phyloP scores from a whole-genome alignment of 2,797 vertebrate genomes.

The Eupleurogrammus muticus region DNA sequence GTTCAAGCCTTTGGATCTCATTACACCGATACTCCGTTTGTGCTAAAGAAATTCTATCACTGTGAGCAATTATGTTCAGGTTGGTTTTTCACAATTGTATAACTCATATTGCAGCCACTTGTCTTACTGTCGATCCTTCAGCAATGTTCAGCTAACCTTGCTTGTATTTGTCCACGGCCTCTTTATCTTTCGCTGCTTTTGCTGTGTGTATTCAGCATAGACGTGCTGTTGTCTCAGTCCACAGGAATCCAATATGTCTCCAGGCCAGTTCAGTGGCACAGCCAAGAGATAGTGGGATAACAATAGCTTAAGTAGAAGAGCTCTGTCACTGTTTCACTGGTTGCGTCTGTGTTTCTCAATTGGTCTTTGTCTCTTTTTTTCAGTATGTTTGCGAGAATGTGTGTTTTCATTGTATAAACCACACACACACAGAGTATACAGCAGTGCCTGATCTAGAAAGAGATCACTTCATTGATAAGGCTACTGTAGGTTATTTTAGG shows the following conservation, averaged over 20 bases:
- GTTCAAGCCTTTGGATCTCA: conserved; percentile 76
- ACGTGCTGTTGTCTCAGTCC: conserved; percentile 36
- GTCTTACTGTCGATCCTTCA: conserved; percentile 35
- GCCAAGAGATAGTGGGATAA: conserved; percentile 56
- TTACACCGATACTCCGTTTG: conserved; percentile 71
- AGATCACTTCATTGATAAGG: conserved; percentile 71
- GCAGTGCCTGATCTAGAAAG: conserved; percentile 55
- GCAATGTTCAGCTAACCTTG: conserved; percentile 54
- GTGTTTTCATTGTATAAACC: conserved; percentile 33
- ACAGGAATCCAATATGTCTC: conserved; percentile 50
- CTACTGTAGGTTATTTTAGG: conserved; percentile 43
- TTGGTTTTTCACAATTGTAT: conserved; percentile 60
- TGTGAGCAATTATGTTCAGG: conserved; percentile 67
- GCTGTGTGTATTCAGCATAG: conserved; percentile 48
- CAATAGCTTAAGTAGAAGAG: conserved; percentile 27
- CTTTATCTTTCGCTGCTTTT: conserved; percentile 44
- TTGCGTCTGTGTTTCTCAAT: conserved; percentile 39
- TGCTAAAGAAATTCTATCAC: conserved; percentile 71
- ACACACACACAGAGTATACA: too few relatives aligned
- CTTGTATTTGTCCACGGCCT: conserved; percentile 52
- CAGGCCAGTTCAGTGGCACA: conserved; percentile 42
- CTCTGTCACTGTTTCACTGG: conserved; percentile 26
- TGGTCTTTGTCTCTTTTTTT: conserved; percentile 32
- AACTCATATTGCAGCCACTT: conserved; percentile 54
- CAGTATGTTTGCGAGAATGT: conserved; percentile 41